Conservation (phyloP, 2,113 vertebrate species). For the Ailurus styani region DNA sequence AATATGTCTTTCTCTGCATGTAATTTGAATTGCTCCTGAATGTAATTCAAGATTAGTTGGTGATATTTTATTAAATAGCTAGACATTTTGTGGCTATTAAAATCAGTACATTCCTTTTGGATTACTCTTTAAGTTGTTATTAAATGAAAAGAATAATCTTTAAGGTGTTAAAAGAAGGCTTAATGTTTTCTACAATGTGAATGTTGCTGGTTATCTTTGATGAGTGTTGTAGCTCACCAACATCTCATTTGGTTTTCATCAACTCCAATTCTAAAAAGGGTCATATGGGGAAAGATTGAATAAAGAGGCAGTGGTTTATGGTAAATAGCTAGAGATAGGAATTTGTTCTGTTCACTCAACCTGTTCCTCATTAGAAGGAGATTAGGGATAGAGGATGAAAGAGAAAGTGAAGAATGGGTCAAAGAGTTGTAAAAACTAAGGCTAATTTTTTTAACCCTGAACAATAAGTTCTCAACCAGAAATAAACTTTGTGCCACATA, state of each 20-base stretch:
- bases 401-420: not conserved
- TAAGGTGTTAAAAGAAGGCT: not conserved
- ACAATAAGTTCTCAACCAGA: not conserved
- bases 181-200: not conserved
- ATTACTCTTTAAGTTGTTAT: not conserved
- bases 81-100: not conserved
- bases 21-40: not conserved
- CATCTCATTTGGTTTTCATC: not conserved
- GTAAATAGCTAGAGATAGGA: not conserved
- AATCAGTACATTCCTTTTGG: not conserved
- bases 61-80: constrained; percentile 46
- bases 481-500: not conserved
- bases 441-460: not conserved
- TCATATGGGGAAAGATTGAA: not conserved
- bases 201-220: not conserved
- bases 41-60: constrained; percentile 16
- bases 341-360: not conserved
- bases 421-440: not conserved
- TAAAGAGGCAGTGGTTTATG: not conserved
- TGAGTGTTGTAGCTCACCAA: not conserved
- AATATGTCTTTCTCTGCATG: not conserved
- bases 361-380: not conserved
- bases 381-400: not conserved
- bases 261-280: not conserved
- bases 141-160: constrained; percentile 33